Evolutionary conservation across 2,797 vertebrate genomes (phyloP), one percentile per base, ranked within the genome.

Genomic region (Carcharodon carcharias): DNA sequence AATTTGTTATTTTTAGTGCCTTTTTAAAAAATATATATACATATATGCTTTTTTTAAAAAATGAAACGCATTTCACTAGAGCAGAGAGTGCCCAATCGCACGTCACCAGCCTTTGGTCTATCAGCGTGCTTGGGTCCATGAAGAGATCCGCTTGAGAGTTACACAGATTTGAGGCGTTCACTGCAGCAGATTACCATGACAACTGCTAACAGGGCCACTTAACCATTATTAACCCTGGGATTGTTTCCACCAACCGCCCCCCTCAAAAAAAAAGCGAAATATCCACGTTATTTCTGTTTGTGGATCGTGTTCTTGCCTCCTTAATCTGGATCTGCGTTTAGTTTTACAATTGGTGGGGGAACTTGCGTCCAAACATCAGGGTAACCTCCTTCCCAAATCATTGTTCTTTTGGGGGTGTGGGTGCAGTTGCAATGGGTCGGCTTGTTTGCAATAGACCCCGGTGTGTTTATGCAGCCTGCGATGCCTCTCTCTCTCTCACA

Each of bases 161-260:
- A 23, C 8, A 88, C 45, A 54, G 85, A 28, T 91, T 61, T 31
- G 88, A 31, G 56, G 35, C 31, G 31, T 95, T 95, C 94, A 77
- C 71, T 4, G 65, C 67, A 50, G 28, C 93, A 31, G 71, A 95
- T 95, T 95, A 73, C 94, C 71, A 95, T 95, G 94, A 40, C 94
- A 95, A 95, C 94, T n/a, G 69, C 94, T 54, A 95, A 95, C 45
- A 95, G 50, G 73, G 67, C 67, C 94, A 77, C 50, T 95, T 95
- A 56, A 54, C 93, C 26, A 95, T 50, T 95, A 95, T 16, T 71
- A 71, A 93, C 91, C 71, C 1, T 7, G 21, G 89, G 61, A 18
- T 23, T 67, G 45, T 40, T 23, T 73, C 69, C 6, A 26, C 61
- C 61, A 7, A 63, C 65, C 65, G 3, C 71, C 71, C 11, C 28